These are phyloP conservation scores for Dendrolimus houi DNA, from an alignment of 2,888 invertebrate genomes.

Conservation along the genomic window DNA sequence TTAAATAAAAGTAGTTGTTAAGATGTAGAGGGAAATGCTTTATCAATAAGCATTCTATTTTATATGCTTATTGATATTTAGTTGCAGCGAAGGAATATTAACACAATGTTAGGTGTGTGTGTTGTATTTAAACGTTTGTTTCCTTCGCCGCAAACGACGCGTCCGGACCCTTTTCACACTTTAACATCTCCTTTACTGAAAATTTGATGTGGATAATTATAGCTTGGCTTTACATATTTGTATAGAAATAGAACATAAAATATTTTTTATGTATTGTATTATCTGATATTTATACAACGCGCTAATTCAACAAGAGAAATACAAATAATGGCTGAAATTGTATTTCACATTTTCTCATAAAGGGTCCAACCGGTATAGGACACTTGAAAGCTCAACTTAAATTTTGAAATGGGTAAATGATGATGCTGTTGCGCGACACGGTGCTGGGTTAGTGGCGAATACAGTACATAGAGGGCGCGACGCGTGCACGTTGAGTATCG, in stretches of 20 bases:
- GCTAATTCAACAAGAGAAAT: not conserved
- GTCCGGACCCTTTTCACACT: slow-evolving; percentile 39
- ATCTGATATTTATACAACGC: not conserved
- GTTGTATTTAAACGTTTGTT: slow-evolving; percentile 7
- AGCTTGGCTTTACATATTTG: not conserved
- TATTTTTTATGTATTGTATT: not conserved
- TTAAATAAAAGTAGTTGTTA: slow-evolving; percentile 31
- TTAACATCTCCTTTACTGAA: slow-evolving; percentile 16
- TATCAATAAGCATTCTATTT: slow-evolving; percentile 16
- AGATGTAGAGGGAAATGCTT: slow-evolving; percentile 53
- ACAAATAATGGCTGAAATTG: not conserved
- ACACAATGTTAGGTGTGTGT: slow-evolving; percentile 12
- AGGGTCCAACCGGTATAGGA: not conserved
- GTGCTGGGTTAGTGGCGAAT: not conserved
- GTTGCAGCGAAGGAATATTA: slow-evolving; percentile 29
- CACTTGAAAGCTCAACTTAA: not conserved
- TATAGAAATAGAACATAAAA: not conserved
- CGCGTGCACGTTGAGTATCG: not conserved
- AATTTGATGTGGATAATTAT: not conserved
- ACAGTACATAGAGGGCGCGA: not conserved
- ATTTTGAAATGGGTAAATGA: no score
- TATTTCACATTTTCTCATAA: not conserved
- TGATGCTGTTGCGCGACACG: no score
- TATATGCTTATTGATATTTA: slow-evolving; percentile 19
- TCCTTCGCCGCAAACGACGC: slow-evolving; percentile 24